Evolutionary conservation across 2,797 vertebrate genomes (phyloP).

Genomic region (Mus spretus): DNA sequence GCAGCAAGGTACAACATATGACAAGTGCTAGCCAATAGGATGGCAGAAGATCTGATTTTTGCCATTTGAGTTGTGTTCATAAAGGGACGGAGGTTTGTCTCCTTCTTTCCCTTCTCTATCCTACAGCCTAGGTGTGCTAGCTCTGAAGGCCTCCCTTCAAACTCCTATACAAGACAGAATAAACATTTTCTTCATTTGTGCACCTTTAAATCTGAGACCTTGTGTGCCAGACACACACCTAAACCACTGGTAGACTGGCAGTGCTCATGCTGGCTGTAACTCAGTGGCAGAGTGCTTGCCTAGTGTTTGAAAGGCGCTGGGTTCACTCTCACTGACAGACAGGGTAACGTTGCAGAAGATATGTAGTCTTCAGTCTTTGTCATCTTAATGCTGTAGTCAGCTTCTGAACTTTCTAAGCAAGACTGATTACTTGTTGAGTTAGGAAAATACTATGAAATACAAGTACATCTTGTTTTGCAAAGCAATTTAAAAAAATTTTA

Average conservation of each 20-base stretch:
- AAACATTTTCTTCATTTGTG: neutral
- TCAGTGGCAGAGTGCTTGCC: neutral
- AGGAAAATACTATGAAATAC: slow-evolving; percentile 21
- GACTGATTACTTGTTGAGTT: neutral
- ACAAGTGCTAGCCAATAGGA: neutral
- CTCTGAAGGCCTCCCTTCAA: neutral
- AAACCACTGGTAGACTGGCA: neutral
- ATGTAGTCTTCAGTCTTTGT: neutral
- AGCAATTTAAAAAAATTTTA: slow-evolving; percentile 35
- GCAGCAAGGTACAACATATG: neutral
- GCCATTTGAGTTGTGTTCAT: neutral
- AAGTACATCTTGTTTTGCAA: neutral
- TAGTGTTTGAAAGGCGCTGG: neutral
- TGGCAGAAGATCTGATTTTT: neutral
- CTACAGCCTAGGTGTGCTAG: neutral
- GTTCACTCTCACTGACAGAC: neutral
- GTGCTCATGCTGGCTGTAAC: neutral
- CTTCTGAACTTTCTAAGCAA: slow-evolving; percentile 29
- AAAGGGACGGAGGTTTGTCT: neutral
- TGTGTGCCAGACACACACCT: neutral
- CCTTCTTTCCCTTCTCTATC: neutral
- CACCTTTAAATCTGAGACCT: neutral
- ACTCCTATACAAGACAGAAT: neutral
- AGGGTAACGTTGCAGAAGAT: neutral
- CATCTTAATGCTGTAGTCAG: neutral